phyloP scores from a whole-genome alignment of 2,797 vertebrate genomes.

The Aeoliscus strigatus region DNA sequence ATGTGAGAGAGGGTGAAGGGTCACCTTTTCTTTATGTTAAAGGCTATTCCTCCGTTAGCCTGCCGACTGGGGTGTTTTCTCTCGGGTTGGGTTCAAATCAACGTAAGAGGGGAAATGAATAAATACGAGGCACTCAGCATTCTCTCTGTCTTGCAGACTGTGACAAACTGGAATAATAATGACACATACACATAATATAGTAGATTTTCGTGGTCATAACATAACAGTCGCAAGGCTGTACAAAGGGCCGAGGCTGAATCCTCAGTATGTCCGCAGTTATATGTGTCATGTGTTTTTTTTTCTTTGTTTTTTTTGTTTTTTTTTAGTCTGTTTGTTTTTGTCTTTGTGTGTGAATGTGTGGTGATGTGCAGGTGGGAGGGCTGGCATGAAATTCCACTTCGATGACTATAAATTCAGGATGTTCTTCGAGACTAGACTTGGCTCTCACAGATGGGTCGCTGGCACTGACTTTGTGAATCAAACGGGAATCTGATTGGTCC shows the following conservation, averaged over 20 bases:
- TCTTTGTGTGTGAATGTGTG: slow-evolving; percentile 46
- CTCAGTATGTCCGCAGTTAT: slow-evolving; percentile 56
- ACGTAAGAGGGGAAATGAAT: slow-evolving; percentile 51
- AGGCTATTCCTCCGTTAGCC: slow-evolving; percentile 48
- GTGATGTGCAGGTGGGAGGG: slow-evolving; percentile 18
- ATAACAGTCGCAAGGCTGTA: slow-evolving; percentile 82
- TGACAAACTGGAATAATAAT: slow-evolving; percentile 76
- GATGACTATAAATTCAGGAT: slow-evolving; percentile 41
- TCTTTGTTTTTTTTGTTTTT: no score
- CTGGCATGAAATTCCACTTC: slow-evolving; percentile 30
- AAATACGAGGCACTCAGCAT: slow-evolving; percentile 79
- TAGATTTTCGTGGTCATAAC: slow-evolving; percentile 78
- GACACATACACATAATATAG: slow-evolving; percentile 74
- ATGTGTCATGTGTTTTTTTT: slow-evolving; percentile 35
- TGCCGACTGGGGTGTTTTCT: slow-evolving; percentile 51
- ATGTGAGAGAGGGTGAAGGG: slow-evolving; percentile 5
- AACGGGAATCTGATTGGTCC: slow-evolving; percentile 19
- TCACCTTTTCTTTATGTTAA: slow-evolving; percentile 37
- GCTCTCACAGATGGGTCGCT: slow-evolving; percentile 15
- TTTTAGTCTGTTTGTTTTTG: no score
- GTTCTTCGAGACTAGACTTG: slow-evolving; percentile 18
- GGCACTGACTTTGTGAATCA: slow-evolving; percentile 27
- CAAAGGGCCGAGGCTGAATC: slow-evolving; percentile 70
- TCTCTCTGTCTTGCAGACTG: slow-evolving; percentile 78
- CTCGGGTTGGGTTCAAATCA: slow-evolving; percentile 35